Evolutionary conservation across 2,113 vertebrate genomes (phyloP).

Genomic region (Burhinus bistriatus): DNA sequence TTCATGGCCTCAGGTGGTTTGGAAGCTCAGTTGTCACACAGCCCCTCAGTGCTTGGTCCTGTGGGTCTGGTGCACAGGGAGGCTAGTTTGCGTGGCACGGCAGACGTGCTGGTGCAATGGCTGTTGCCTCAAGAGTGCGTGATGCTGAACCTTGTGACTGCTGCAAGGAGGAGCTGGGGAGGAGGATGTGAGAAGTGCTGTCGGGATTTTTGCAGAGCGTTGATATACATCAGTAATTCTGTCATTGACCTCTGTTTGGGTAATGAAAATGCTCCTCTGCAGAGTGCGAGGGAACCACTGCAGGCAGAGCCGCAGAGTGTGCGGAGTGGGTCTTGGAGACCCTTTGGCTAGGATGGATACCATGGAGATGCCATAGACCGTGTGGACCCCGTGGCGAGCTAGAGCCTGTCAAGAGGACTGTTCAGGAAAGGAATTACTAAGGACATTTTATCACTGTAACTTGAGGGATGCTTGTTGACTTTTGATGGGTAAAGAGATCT

Average conservation of each 20-base stretch:
- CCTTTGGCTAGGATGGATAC: neutral
- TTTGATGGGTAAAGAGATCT: neutral
- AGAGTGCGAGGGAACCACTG: neutral
- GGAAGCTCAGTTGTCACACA: neutral
- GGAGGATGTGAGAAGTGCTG: neutral
- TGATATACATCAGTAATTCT: neutral
- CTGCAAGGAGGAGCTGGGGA: neutral
- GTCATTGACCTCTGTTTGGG: neutral
- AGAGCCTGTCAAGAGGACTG: neutral
- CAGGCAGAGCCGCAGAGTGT: neutral
- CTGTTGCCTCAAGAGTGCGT: neutral
- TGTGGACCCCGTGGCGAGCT: neutral
- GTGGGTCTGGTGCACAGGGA: neutral
- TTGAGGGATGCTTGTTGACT: neutral
- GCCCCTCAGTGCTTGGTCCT: neutral
- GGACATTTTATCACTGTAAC: neutral
- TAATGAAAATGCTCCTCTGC: neutral
- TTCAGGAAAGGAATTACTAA: neutral
- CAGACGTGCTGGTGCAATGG: neutral
- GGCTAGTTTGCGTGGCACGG: neutral
- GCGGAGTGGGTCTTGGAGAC: neutral
- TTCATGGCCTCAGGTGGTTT: accelerated
- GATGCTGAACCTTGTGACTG: neutral
- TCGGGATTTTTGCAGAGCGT: neutral
- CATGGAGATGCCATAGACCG: accelerated